These are phyloP conservation scores for Drosophila pandora DNA, from an alignment of 1,140 invertebrate species.

Conservation along the genomic window DNA sequence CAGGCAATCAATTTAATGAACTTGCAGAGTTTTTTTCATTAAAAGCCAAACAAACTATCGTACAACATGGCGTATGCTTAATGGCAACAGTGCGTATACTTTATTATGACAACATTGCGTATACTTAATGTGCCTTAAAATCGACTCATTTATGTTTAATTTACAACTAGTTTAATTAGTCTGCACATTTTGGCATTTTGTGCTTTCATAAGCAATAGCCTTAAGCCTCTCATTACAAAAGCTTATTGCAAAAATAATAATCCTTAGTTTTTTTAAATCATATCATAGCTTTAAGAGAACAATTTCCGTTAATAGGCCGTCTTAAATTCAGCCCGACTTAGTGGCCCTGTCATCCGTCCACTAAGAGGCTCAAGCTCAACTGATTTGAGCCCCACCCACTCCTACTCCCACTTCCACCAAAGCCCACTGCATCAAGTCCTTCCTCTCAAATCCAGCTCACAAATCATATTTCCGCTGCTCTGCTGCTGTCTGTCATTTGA, in stretches of 20 bases:
- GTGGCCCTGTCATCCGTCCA: conserved; percentile 36
- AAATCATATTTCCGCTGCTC: conserved; percentile 37
- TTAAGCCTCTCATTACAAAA: no score
- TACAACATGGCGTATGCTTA: conserved; percentile 10
- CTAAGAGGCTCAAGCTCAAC: conserved; percentile 25
- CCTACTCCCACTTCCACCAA: conserved; percentile 3
- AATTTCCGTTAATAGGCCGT: no score
- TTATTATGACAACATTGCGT: neutral
- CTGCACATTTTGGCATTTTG: no score
- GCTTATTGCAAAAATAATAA: no score
- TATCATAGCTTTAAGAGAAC: no score
- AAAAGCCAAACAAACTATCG: neutral
- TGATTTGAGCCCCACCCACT: conserved; percentile 24
- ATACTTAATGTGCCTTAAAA: neutral
- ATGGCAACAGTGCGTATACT: conserved; percentile 4
- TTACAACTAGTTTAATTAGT: no score
- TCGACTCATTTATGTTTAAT: no score
- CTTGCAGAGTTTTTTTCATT: neutral
- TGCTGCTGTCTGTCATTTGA: conserved; percentile 16
- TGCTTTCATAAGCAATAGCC: no score
- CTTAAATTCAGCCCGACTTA: conserved; percentile 37
- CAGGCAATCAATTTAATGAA: neutral
- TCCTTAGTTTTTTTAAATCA: no score
- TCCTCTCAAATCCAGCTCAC: conserved; percentile 13
- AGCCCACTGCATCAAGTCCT: conserved; percentile 16